These are phyloP conservation scores for Argopecten irradians DNA, from an alignment of 1,140 invertebrate species.

Conservation along the genomic window DNA sequence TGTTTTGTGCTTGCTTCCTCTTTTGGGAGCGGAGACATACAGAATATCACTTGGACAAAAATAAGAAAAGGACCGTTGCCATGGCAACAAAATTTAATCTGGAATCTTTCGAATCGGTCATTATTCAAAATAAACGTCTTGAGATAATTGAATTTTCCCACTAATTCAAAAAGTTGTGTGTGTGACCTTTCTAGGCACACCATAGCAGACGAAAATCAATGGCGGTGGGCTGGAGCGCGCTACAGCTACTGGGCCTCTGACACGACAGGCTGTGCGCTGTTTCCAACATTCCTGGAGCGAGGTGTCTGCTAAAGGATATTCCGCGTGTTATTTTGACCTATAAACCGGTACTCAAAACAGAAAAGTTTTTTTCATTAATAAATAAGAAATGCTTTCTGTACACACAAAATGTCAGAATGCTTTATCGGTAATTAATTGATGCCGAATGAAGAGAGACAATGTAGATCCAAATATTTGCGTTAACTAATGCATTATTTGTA, in stretches of 20 bases:
- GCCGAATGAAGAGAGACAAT: no score
- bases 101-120: constrained; percentile 41
- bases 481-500: not conserved
- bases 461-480: not conserved
- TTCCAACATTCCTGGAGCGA: not conserved
- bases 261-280: not conserved
- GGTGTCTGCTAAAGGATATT: not conserved
- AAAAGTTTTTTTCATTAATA: not conserved
- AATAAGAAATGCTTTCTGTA: not conserved
- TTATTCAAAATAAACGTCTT: constrained; percentile 46
- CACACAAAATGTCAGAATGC: not conserved
- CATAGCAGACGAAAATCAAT: not conserved
- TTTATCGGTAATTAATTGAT: no score
- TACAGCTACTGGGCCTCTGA: not conserved
- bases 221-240: not conserved
- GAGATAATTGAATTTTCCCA: constrained; percentile 44
- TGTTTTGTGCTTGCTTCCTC: not conserved
- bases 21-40: not conserved
- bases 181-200: not conserved
- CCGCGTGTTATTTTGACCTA: not conserved
- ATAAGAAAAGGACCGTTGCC: constrained; percentile 28
- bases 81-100: constrained; percentile 46
- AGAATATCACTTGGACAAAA: not conserved
- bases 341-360: not conserved
- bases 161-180: constrained; percentile 29